Evolutionary conservation across 2,113 vertebrate genomes (phyloP), one percentile per base, ranked within the genome.

Genomic region (Protomyctophum bolini): DNA sequence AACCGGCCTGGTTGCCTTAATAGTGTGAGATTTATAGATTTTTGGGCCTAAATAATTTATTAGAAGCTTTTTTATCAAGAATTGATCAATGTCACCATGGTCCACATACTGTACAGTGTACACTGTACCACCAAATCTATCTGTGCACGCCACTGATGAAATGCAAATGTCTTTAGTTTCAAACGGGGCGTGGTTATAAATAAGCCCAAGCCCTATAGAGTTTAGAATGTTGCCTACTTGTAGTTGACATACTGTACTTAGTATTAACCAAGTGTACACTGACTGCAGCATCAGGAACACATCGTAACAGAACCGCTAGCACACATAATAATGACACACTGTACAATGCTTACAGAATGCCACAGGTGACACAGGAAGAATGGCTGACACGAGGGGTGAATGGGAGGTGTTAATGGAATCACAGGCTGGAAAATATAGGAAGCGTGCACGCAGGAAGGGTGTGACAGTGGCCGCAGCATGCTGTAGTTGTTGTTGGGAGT

Each of bases 401-500:
- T 12, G 1, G 28, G 21, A 65, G 9, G 10, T 4, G 72, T 76
- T 77, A 76, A 72, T 79, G 58, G 59, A 73, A 79, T 41, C 33
- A 41, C 33, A 41, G 5, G 4, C 33, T 0, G 75, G 7, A 64
- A 54, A 76, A 21, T 21, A 21, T 58, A 73, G 72, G 80, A 76
- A 48, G 56, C 52, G 60, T 55, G 77, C 71, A 41, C 33, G 33
- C 33, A 49, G 77, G 58, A 72, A 70, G 21, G 21, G 77, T 61
- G 33, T 48, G 68, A 6, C 65, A 58, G 72, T 10, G 71, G 28
- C 63, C 4, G 41, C 68, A 73, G 65, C 91, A 90, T 90, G 92
- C 90, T 70, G 68, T 10, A n/a, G n/a, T n/a, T n/a, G n/a, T n/a
- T n/a, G n/a, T 76, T 75, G 77, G 78, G 64, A 62, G n/a, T 21